Evolutionary conservation across 1,140 invertebrate genomes (phyloP).

Genomic region (Delia radicum): DNA sequence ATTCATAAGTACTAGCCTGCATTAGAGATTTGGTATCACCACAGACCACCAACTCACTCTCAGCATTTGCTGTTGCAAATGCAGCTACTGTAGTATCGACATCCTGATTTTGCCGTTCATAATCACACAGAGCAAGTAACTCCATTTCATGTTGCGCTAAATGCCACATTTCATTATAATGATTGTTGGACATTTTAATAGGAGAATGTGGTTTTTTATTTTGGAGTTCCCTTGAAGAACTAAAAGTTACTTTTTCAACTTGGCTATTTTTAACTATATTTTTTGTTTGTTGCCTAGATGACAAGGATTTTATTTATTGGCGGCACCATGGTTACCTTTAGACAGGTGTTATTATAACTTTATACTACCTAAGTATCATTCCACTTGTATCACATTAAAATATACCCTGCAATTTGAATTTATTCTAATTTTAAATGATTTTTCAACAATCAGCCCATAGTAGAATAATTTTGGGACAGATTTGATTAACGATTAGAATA

Average conservation of each 20-base stretch:
- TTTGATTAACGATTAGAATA: too few species aligned
- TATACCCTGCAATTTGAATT: too few species aligned
- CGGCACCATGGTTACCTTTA: neutral
- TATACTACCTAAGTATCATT: too few species aligned
- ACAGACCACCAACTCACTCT: conserved; percentile 30
- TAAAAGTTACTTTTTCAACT: neutral
- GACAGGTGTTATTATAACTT: too few species aligned
- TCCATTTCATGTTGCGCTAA: conserved; percentile 65
- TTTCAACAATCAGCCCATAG: too few species aligned
- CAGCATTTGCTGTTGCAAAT: conserved; percentile 34
- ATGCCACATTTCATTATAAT: conserved; percentile 70
- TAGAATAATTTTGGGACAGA: too few species aligned
- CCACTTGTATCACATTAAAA: too few species aligned
- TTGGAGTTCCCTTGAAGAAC: neutral
- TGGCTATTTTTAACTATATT: neutral
- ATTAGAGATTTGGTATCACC: conserved; percentile 34
- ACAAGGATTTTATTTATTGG: neutral
- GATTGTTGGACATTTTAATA: conserved; percentile 68
- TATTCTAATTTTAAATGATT: too few species aligned
- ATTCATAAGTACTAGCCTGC: conserved; percentile 47
- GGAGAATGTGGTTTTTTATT: neutral
- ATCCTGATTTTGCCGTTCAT: conserved; percentile 61
- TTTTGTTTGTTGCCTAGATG: neutral
- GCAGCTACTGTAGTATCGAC: conserved; percentile 47
- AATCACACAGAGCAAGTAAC: conserved; percentile 65